A percentile compares a stretch with the other conserved stretches of the same genome.
Conservation (phyloP, 2,113 vertebrate genomes). For the Hippocampus mohnikei region DNA sequence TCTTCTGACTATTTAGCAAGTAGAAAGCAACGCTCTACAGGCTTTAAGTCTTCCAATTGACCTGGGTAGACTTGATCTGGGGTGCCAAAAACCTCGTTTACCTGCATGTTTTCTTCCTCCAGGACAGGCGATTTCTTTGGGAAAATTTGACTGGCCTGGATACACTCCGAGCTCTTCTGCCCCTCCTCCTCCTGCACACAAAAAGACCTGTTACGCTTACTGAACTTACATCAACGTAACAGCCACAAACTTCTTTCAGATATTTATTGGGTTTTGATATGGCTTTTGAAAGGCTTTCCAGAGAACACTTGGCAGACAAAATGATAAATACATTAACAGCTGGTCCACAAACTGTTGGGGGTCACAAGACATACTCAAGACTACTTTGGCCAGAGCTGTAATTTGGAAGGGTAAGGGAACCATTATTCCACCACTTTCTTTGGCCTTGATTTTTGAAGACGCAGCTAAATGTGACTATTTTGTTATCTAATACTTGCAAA, state of each 20-base stretch:
- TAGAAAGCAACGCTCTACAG: too few species aligned
- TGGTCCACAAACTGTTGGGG: not conserved
- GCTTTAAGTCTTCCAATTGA: too few species aligned
- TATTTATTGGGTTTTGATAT: conserved; percentile 1
- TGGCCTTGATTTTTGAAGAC: not conserved
- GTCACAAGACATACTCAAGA: not conserved
- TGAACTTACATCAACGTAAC: conserved; percentile 1
- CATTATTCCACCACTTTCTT: not conserved
- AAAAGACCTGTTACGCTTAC: conserved; percentile 20
- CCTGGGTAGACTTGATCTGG: not conserved
- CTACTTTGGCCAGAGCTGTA: not conserved
- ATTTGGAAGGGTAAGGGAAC: not conserved
- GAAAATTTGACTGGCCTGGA: conserved; percentile 97
- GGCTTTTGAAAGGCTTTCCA: not conserved
- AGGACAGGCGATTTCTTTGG: conserved; percentile 93
- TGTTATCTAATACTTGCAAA: not conserved
- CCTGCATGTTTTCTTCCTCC: conserved; percentile 96
- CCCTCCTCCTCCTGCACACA: conserved; percentile 88
- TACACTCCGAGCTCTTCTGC: conserved; percentile 89
- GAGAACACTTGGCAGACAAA: not conserved
- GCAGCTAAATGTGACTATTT: not conserved
- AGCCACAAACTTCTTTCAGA: conserved; percentile 6
- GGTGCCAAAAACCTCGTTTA: conserved; percentile 67
- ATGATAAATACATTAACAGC: not conserved
- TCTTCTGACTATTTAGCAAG: too few species aligned